phyloP scores from a whole-genome alignment of 2,113 vertebrate species.

The Erythrolamprus reginae region DNA sequence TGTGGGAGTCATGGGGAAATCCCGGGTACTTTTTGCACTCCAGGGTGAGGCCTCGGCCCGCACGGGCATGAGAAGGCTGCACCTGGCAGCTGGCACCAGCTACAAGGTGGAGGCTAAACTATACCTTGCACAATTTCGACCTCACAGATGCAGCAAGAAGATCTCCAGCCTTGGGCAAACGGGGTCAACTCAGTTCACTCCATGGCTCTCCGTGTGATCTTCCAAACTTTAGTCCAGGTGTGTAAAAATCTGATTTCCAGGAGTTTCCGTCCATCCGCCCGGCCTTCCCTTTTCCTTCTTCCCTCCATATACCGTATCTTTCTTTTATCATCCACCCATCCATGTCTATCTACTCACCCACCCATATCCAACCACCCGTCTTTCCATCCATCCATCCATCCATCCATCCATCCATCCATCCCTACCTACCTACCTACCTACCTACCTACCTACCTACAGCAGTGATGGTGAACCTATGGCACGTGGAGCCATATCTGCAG shows the following conservation, averaged over 20 bases:
- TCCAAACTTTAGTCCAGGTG: not conserved
- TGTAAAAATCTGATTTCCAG: not conserved
- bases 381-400: too few species aligned
- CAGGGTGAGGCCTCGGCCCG: not conserved
- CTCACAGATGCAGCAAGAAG: not conserved
- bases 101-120: not conserved
- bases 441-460: too few species aligned
- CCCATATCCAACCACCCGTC: too few species aligned
- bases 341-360: too few species aligned
- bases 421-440: too few species aligned
- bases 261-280: too few species aligned
- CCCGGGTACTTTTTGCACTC: not conserved
- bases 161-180: not conserved
- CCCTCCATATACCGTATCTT: too few species aligned
- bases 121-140: not conserved
- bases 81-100: not conserved
- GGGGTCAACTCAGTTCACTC: not conserved
- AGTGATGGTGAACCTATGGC: too few species aligned
- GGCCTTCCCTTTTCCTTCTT: too few species aligned
- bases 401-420: too few species aligned
- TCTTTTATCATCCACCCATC: too few species aligned
- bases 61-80: not conserved
- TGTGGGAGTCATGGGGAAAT: not conserved
- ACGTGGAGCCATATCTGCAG: too few species aligned
- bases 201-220: not conserved